Percentiles rank a stretch among this genome's conserved stretches.
These are phyloP conservation scores for Eilema griseolum DNA, from an alignment of 2,888 invertebrate genomes.

Conservation along the genomic window DNA sequence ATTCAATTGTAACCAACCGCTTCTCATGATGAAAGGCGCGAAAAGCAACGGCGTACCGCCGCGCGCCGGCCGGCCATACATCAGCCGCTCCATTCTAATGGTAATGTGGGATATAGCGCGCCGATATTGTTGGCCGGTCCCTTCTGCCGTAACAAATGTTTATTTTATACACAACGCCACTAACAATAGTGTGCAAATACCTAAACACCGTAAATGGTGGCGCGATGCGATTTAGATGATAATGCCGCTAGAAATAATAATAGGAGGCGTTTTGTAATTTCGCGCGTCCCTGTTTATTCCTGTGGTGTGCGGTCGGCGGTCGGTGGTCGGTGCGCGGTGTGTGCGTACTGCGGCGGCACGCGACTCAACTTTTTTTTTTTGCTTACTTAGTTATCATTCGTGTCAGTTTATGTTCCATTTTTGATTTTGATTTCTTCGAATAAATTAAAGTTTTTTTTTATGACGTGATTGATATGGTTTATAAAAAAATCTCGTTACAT, in stretches of 20 bases:
- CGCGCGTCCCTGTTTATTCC: constrained; percentile 63
- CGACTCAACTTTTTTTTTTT: constrained; percentile 17
- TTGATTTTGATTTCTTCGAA: background rate
- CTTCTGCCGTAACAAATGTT: constrained; percentile 85
- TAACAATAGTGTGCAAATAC: constrained; percentile 87
- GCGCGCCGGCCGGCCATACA: constrained; percentile 73
- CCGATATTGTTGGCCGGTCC: constrained; percentile 81
- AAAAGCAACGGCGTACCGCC: constrained; percentile 48
- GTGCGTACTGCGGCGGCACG: constrained; percentile 20
- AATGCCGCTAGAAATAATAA: constrained; percentile 84
- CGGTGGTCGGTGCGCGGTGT: constrained; percentile 29
- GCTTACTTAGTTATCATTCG: constrained; percentile 4
- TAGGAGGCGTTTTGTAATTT: constrained; percentile 73
- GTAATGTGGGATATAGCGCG: constrained; percentile 79
- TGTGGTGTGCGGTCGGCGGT: constrained; percentile 43
- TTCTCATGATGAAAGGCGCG: constrained; percentile 52
- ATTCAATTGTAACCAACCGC: constrained; percentile 37
- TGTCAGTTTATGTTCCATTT: constrained; percentile 9
- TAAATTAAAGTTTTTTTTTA: background rate
- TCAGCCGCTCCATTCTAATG: constrained; percentile 84
- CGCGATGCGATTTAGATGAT: constrained; percentile 86
- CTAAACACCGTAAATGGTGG: constrained; percentile 84
- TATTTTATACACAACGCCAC: constrained; percentile 87
- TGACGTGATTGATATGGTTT: too few relatives aligned
- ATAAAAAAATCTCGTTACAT: too few relatives aligned